Evolutionary conservation across 2,888 invertebrate species (phyloP), one percentile per base, ranked within the genome.

Genomic region (Aporophyla nigra): DNA sequence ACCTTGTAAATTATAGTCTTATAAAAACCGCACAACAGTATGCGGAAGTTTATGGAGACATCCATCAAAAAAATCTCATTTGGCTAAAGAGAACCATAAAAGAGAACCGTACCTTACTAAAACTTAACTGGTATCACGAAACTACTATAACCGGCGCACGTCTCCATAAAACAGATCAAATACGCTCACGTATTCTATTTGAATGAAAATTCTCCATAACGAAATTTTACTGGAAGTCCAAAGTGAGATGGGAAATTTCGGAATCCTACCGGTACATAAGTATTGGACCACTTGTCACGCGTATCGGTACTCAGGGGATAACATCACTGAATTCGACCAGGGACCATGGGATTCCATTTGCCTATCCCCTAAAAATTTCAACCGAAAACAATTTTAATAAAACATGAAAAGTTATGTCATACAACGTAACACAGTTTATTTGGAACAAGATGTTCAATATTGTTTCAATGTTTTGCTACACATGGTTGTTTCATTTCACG

Each of bases 261-360:
- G 81, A 88, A 90, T 88, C 83, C 83, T 86, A 84, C 80, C 74
- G 80, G 80, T 83, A 88, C 80, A 86, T 89, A 88, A 85, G 87
- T 88, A 90, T 87, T 89, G 87, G 84, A 78, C 82, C 86, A 88
- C 87, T 91, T 90, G 91, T 92, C 93, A 92, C 92, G 92, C 90
- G 77, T 88, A 74, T 72, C 77, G 76, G 76, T 83, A 87, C 88
- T 86, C 84, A 67, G 90, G 92, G 88, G 86, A 81, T 58, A 76
- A 71, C 85, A 85, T 88, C 83, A 84, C 88, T 88, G 91, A 93
- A 93, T 94, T 92, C 89, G 91, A 87, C 91, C 89, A 83, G 93
- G 92, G 92, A 92, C 80, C 89, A 82, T 84, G 92, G 91, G 92
- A 92, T 87, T 86, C 88, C 86, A 88, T 90, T 91, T 88, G 80